Base-by-base conservation (phyloP, 2,113 vertebrate species). In the Gadus chalcogrammus region DNA sequence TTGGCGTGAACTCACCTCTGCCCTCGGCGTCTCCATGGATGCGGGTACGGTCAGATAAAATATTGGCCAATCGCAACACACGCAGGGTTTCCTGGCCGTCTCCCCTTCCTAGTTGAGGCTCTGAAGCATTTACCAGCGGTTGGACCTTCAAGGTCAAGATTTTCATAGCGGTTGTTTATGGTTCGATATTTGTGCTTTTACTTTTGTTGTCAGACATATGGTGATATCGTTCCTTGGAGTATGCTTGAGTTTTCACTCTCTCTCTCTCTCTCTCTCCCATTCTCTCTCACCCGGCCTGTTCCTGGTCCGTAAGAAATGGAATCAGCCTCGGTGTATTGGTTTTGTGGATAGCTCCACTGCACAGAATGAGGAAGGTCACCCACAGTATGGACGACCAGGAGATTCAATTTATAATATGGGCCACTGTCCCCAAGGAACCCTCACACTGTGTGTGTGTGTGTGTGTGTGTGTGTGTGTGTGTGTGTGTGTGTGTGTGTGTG, bases 371-470 rank as follows among this genome's bases (percentile, higher is more conserved):
- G 84, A 79, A 89, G 88, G 87, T 88, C 85, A 87, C 76, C 81
- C 82, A 80, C 82, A 69, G 80, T 65, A 67, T 56, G 70, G 73
- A 74, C 70, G 62, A 74, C 58, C 24, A 24, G 73, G 79, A 77
- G 79, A 87, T 81, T 84, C 77, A 83, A 87, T 90, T 86, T 85
- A 82, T 78, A 88, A 78, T 84, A 77, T 77, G 74, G 74, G 61
- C 77, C 64, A 69, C 77, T 86, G 66, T 56, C 74, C 1, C 53
- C 70, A 72, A 48, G 42, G 72, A 80, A 69, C 70, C 66, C 56
- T 38, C 64, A 48, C 42, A 48, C 42, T 61, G n/a, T 61, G 67
- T 61, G 68, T 70, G 68, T 13, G 20, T 61, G 60, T 55, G 65
- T 70, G 68, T 53, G 59, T 65, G 64, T 70, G 56, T 72, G 69